Base-by-base conservation (phyloP, 2,113 vertebrate species). In the Corvus cornix region DNA sequence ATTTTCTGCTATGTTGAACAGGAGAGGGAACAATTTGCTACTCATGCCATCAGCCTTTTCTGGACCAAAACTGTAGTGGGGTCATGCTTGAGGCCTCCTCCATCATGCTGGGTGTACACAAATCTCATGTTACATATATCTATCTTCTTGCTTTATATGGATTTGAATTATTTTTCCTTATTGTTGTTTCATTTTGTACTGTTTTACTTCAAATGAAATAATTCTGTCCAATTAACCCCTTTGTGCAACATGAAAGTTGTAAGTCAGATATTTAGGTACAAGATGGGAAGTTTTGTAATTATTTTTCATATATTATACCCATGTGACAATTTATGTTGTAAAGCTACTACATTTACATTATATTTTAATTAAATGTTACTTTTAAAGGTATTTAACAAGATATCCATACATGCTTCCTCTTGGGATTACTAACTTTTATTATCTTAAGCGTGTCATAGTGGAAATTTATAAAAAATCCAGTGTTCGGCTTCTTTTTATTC, bases 341-440 rank as follows among this genome's bases (percentile, higher is more conserved):
- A 82, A 93, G 5, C 5, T 18, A 37, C 13, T 73, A 52, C 13
- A 28, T 93, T 87, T 77, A 80, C 77, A 55, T 37, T 2, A 31
- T 53, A 41, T 83, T 91, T 97, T 93, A 94, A 96, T 95, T 89
- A 95, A 91, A 79, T 41, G 4, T 49, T 68, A 60, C 26, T 93
- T 89, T 88, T 70, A 41, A 80, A 94, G 19, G 51, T 88, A 77
- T 81, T 88, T 89, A 81, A 92, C 48, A 59, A 70, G 56, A 79
- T 79, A 83, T 58, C 75, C 44, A 87, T 88, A 44, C n/a, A 41
- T 74, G 28, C 7, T 31, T 90, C 11, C 73, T 82, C 68, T 63
- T 63, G 95, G 76, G 95, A 92, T 92, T 87, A 79, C 58, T 92
- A 62, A 88, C 24, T 97, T 97, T 94, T 95, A 91, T 92, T 95